Conservation (phyloP, 2,888 invertebrate species). For the Chirona hameri region DNA sequence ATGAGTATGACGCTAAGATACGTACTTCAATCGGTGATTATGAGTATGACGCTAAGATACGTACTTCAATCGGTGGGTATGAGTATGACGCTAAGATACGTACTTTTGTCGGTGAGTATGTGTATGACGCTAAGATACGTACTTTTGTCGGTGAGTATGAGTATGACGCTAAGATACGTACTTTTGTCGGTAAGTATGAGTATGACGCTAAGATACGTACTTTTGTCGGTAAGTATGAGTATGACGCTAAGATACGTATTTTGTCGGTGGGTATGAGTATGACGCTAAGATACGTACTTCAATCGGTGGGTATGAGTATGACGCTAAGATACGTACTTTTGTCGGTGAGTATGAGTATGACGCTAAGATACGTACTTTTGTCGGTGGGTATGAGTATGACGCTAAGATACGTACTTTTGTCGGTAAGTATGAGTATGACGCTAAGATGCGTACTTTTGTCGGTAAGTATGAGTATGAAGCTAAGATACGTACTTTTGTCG, state of each 20-base stretch:
- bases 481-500: not conserved
- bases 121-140: not conserved
- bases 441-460: conserved; percentile 59
- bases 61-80: conserved; percentile 78
- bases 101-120: not conserved
- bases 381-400: conserved; percentile 95
- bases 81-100: conserved; percentile 82
- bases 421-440: not conserved
- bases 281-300: conserved; percentile 44
- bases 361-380: conserved; percentile 50
- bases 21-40: not conserved
- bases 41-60: not conserved
- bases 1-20: conserved; percentile 92
- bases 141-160: conserved; percentile 84
- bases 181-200: not conserved
- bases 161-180: conserved; percentile 74
- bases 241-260: conserved; percentile 68
- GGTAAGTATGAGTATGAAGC: conserved; percentile 91
- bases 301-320: conserved; percentile 93
- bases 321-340: conserved; percentile 58
- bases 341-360: not conserved
- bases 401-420: conserved; percentile 48
- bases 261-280: not conserved
- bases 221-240: conserved; percentile 88
- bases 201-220: conserved; percentile 29